Base-by-base conservation (phyloP, 1,140 invertebrate species). In the Matsumurasca onukii region DNA sequence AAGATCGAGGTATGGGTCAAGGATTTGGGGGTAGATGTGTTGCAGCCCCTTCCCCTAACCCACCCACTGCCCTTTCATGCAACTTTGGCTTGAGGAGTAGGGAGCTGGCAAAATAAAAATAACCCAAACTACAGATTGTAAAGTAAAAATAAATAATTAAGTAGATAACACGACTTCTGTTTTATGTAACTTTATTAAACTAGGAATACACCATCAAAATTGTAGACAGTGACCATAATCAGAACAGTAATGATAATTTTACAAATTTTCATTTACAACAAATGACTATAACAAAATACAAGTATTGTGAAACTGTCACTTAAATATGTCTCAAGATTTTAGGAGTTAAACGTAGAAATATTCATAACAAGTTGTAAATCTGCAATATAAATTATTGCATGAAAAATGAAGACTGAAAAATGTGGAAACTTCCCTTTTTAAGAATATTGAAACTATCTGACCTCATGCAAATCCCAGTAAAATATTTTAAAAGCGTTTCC, bases 111-210 rank as follows among this genome's bases (percentile, higher is more conserved):
- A 13, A 55, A 55, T 13, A 25, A 39, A 39, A 5, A 20, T 52
- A 3, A 15, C 22, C 3, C 22, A 24, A 5, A n/a, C 49, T 52
- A 52, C 12, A 52, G 3, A n/a, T 52, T 13, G 12, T 3, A 52
- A 24, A 52, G 22, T 13, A 52, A 52, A 52, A 52, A 22, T 15
- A 52, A 52, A 52, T 20, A 52, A 52, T 52, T 22, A 52, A 52
- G 22, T 52, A 52, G 9, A 52, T 52, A 52, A 52, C 12, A 52
- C 49, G 20, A 9, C 5, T 52, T 52, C 22, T 52, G 49, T 63
- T 63, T 63, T 63, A 63, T 34, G 61, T 63, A 63, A 63, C 61
- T 63, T 63, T 63, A 63, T 63, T 63, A 63, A 63, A 63, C 61
- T 63, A 63, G 61, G 39, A 63, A 31, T 63, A 63, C 61, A 63